phyloP scores from a whole-genome alignment of 2,888 invertebrate species.

The Tachina grossa region DNA sequence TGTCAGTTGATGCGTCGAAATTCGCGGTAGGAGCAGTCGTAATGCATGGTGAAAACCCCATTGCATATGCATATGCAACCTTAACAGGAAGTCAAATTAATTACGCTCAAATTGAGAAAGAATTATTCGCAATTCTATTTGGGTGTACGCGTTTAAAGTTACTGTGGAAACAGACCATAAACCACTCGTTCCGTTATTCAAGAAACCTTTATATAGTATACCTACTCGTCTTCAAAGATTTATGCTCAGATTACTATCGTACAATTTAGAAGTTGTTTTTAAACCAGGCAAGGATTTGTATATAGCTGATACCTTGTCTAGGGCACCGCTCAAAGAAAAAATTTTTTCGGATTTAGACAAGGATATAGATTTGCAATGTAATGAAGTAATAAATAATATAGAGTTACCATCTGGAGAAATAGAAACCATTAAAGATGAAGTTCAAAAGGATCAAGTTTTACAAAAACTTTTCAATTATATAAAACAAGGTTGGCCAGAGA shows the following conservation, averaged over 20 bases:
- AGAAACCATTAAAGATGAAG: neutral
- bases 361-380: too few relatives aligned
- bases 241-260: too few relatives aligned
- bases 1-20: too few relatives aligned
- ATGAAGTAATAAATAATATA: neutral
- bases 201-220: slow-evolving; percentile 3
- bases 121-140: neutral
- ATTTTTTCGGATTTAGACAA: too few relatives aligned
- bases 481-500: slow-evolving; percentile 16
- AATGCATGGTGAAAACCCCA: neutral
- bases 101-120: slow-evolving; percentile 18
- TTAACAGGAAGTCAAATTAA: slow-evolving; percentile 4
- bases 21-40: slow-evolving; percentile 13
- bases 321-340: too few relatives aligned
- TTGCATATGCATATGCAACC: slow-evolving; percentile 15
- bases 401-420: neutral
- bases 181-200: slow-evolving; percentile 14
- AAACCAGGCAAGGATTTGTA: too few relatives aligned
- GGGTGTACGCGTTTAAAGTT: neutral
- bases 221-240: too few relatives aligned
- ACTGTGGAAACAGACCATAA: slow-evolving; percentile 22
- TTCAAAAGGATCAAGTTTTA: slow-evolving; percentile 2
- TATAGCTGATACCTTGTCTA: too few relatives aligned
- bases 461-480: too few relatives aligned
- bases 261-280: too few relatives aligned